Evolutionary conservation across 2,797 vertebrate species (phyloP).

Genomic region (Siniperca scherzeri): DNA sequence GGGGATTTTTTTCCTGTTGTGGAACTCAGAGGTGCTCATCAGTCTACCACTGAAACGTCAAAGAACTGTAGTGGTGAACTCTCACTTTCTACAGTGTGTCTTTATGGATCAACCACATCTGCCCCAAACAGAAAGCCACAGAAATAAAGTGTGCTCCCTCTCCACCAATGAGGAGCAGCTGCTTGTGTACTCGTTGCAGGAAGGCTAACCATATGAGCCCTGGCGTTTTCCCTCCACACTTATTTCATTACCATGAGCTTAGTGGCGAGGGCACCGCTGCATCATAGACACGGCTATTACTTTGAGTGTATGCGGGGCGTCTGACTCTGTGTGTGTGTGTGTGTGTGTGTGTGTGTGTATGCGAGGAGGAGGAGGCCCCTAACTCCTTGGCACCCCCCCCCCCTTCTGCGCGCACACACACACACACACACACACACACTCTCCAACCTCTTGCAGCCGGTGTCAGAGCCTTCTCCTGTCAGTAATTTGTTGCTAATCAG

Average conservation of each 20-base stretch:
- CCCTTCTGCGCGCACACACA: background rate
- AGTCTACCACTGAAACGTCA: background rate
- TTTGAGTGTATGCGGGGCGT: constrained; percentile 47
- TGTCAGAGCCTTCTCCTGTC: constrained; percentile 88
- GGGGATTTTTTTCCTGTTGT: background rate
- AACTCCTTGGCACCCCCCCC: constrained; percentile 48
- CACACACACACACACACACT: constrained; percentile 37
- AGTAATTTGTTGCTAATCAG: constrained; percentile 99
- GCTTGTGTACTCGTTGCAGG: constrained; percentile 43
- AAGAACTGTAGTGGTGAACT: background rate
- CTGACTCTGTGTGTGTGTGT: constrained; percentile 26
- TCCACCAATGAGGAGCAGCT: constrained; percentile 72
- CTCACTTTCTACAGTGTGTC: background rate
- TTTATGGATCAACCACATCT: background rate
- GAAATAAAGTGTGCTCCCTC: constrained; percentile 14
- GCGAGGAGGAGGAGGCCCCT: constrained; percentile 36
- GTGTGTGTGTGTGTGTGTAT: constrained; percentile 17
- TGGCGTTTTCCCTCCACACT: constrained; percentile 48
- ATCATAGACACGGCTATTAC: constrained; percentile 67
- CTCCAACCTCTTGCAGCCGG: constrained; percentile 52
- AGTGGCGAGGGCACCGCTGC: constrained; percentile 40
- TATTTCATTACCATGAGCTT: constrained; percentile 73
- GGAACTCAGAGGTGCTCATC: background rate
- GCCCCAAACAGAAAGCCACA: constrained; percentile 5
- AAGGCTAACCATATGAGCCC: constrained; percentile 48